A percentile compares a stretch with the other conserved stretches of the same genome.
Evolutionary conservation across 53 echinoderm and acorn worm species (phyloP).

Genomic region (Luidia sarsii): DNA sequence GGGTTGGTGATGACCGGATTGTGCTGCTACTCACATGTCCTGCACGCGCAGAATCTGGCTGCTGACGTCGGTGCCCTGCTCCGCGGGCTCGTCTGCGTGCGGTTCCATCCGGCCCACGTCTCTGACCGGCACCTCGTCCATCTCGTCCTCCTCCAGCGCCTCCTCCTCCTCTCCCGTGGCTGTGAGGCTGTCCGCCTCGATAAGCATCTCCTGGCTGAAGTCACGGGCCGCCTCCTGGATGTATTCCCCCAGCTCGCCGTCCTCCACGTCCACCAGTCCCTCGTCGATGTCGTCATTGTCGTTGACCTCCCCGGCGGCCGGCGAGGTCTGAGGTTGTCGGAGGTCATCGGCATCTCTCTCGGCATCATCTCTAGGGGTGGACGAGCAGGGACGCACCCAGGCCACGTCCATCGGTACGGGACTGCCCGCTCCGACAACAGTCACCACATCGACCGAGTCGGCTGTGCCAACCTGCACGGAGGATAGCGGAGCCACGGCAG

Average conservation of each 20-base stretch:
- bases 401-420: background rate
- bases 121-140: constrained; percentile 16
- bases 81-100: background rate
- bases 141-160: constrained; percentile 5
- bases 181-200: constrained; percentile 3
- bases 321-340: no score
- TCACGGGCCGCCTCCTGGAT: constrained; percentile 19
- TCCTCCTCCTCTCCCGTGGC: constrained; percentile 2
- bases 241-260: constrained; percentile 24
- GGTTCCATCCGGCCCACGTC: background rate
- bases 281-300: constrained; percentile 10
- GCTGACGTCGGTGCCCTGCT: background rate
- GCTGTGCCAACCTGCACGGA: background rate
- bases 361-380: background rate
- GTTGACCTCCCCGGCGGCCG: no score
- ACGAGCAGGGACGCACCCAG: background rate
- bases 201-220: background rate
- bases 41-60: constrained; percentile 24
- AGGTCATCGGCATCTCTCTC: background rate
- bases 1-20: no score
- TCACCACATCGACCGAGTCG: background rate
- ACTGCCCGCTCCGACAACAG: background rate
- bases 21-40: constrained; percentile 37
- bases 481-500: background rate
- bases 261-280: constrained; percentile 5